Evolutionary conservation across 2,113 vertebrate genomes (phyloP).

Genomic region (Oenanthe oenanthe): DNA sequence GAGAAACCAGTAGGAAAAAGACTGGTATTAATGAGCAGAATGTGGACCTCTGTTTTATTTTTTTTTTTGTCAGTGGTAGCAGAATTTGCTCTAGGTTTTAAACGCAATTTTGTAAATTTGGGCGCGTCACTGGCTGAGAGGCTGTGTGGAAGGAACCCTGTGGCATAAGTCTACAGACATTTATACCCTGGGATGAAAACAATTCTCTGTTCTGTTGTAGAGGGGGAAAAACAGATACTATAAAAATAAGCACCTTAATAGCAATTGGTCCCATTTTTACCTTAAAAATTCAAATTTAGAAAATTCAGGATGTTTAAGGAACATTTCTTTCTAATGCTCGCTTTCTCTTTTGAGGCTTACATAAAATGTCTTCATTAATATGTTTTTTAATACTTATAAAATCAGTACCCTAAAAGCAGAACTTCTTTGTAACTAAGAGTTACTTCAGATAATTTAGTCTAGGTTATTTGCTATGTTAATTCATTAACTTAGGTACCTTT

Average conservation of each 20-base stretch:
- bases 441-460: neutral
- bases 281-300: neutral
- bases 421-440: neutral
- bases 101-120: neutral
- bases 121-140: accelerated
- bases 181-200: neutral
- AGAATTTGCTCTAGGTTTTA: neutral
- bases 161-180: neutral
- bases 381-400: neutral
- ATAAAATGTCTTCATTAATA: neutral
- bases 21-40: neutral
- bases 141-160: neutral
- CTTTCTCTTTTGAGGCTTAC: neutral
- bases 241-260: neutral
- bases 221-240: neutral
- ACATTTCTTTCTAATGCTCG: neutral
- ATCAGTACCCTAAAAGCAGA: neutral
- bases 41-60: neutral
- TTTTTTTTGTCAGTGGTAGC: neutral
- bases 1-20: neutral
- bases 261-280: neutral
- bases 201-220: neutral
- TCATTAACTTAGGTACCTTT: neutral
- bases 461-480: neutral
- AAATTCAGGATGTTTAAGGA: neutral